phyloP scores from a whole-genome alignment of 2,113 vertebrate species.

The Rhinoptilus africanus region DNA sequence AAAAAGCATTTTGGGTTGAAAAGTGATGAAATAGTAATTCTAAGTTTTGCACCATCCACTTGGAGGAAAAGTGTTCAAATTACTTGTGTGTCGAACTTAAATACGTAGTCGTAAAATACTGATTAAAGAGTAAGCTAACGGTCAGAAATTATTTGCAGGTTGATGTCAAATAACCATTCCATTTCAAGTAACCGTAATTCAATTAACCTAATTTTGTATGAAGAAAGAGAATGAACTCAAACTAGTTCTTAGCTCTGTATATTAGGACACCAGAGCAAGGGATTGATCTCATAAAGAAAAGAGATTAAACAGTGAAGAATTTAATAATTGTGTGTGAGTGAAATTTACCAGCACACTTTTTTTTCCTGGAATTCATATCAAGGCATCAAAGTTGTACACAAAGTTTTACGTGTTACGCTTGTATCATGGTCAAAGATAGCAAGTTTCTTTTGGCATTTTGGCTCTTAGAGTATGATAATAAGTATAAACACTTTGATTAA shows the following conservation, averaged over 20 bases:
- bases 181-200: background rate
- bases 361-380: background rate
- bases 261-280: background rate
- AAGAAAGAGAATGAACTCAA: background rate
- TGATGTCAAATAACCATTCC: background rate
- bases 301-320: background rate
- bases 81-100: background rate
- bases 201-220: background rate
- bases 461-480: background rate
- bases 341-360: background rate
- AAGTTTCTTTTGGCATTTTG: background rate
- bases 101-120: background rate
- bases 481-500: background rate
- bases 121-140: background rate
- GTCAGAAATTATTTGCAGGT: background rate
- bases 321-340: background rate
- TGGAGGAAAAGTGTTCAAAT: background rate
- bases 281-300: background rate
- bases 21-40: background rate
- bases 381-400: background rate
- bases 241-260: background rate
- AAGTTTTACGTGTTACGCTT: background rate
- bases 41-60: background rate
- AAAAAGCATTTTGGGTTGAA: background rate
- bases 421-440: background rate